Base-by-base conservation (phyloP, 2,113 vertebrate genomes). In the Lagopus muta region DNA sequence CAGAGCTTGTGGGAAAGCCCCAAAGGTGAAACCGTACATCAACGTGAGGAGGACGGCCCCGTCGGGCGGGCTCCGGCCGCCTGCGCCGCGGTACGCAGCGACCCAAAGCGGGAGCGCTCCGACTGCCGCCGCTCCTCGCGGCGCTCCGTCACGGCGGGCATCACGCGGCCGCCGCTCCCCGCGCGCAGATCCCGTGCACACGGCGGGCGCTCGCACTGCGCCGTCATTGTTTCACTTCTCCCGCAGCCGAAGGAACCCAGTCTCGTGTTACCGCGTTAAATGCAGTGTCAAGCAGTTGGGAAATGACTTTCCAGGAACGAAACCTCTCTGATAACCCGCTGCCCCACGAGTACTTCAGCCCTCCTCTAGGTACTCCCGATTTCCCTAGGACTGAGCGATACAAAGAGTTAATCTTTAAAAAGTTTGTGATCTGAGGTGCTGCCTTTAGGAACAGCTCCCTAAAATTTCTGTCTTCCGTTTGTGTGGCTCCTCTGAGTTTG, bases 401-500 rank as follows among this genome's bases (percentile, higher is more conserved):
- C 19, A 13, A 54, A 69, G 57, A 48, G 11, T 24, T 42, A 30
- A 30, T 76, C 62, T 79, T 75, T 34, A 74, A 65, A 65, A 94
- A 62, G 3, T 57, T 92, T 80, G 89, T 90, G 90, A 82, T 90
- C 96, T 96, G 85, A 27, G 32, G 83, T 10, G 4, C 57, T 93
- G 96, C 77, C 78, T 81, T 91, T 72, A 86, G 92, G 93, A 89
- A 78, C 78, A 79, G 75, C 93, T 97, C 87, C 90, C 88, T 76
- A 78, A 79, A 95, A 91, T 90, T 77, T 89, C 19, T 5, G 75
- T 80, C 90, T 95, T 89, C 87, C 85, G 93, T 71, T 89, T 92
- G 50, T 11, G 64, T 70, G 10, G 17, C 74, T 93, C 65, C 83
- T 94, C 96, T 94, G 94, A 94, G 92, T 86, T 64, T 86, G 81